Percentiles rank a stretch among this genome's conserved stretches.
phyloP scores from a whole-genome alignment of 2,888 invertebrate genomes.

The Mesodorylaimus sp. region DNA sequence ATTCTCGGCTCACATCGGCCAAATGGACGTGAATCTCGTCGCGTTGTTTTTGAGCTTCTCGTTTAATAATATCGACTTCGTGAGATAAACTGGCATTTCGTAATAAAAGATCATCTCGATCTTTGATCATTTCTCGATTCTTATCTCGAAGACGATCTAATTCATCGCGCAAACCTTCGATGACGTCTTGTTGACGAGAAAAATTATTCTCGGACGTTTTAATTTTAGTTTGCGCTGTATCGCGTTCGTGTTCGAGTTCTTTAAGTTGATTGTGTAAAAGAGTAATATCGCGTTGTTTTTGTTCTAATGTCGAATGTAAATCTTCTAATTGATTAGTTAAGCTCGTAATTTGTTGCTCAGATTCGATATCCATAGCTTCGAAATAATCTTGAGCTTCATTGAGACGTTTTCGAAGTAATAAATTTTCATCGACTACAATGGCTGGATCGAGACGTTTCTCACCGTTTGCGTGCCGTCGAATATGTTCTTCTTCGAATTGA shows the following conservation, averaged over 20 bases:
- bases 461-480: too few relatives aligned
- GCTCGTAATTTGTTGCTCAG: not conserved
- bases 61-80: constrained; percentile 18
- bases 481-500: too few relatives aligned
- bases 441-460: too few relatives aligned
- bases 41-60: not conserved
- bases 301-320: not conserved
- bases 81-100: constrained; percentile 30
- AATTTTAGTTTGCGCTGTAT: not conserved
- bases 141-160: not conserved
- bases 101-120: constrained; percentile 27
- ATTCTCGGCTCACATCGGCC: not conserved
- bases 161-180: constrained; percentile 6
- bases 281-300: not conserved
- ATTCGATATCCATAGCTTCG: constrained; percentile 1
- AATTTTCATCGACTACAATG: too few relatives aligned
- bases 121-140: constrained; percentile 14
- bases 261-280: not conserved
- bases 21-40: not conserved
- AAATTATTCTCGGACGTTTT: not conserved
- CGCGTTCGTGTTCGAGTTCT: not conserved
- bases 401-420: too few relatives aligned
- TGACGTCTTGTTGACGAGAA: constrained; percentile 5
- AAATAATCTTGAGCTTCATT: not conserved
- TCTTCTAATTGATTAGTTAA: constrained; percentile 8